Base-by-base conservation (phyloP, 2,113 vertebrate species). In the Gadus macrocephalus region DNA sequence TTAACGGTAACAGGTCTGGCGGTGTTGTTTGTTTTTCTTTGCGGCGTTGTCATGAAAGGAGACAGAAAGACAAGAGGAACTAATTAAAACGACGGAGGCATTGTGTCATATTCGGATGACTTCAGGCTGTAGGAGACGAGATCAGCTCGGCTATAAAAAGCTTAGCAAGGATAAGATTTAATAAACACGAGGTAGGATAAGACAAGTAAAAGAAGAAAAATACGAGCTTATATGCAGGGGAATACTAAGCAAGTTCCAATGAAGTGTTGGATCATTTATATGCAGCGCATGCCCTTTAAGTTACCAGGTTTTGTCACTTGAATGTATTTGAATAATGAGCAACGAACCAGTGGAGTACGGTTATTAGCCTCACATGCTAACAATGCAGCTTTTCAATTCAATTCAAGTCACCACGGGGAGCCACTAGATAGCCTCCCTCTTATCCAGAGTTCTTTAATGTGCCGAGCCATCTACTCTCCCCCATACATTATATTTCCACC, bases 351-450 rank as follows among this genome's bases (percentile, higher is more conserved):
- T 58, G 15, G 55, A 14, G 55, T 16, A 5, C 15, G 17, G 55
- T 58, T 58, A 58, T 58, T 58, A 58, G 55, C 55, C 55, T 58
- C 55, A 58, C 15, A 58, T 58, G 55, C 16, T 58, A 58, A 58
- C 55, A 58, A 16, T 16, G 55, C 55, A n/a, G 55, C 15, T 58
- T 58, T 58, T 58, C 55, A 58, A 58, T 58, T 58, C 55, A 58
- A 58, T 58, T 58, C n/a, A 58, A 7, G 55, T 58, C 5, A n/a
- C 55, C 15, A 58, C 11, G n/a, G 55, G 55, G 55, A 4, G 55
- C 55, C 55, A 49, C 42, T 9, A 49, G 11, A 49, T 49, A 49
- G 7, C 8, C 8, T 9, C 11, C 42, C 11, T 7, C 42, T 49
- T 49, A 49, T 49, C 8, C 42, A 49, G 42, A 49, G 42, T 9